Percentiles rank a stretch among this genome's conserved stretches.
phyloP scores from a whole-genome alignment of 2,888 invertebrate species.

The Atethmia centrago region DNA sequence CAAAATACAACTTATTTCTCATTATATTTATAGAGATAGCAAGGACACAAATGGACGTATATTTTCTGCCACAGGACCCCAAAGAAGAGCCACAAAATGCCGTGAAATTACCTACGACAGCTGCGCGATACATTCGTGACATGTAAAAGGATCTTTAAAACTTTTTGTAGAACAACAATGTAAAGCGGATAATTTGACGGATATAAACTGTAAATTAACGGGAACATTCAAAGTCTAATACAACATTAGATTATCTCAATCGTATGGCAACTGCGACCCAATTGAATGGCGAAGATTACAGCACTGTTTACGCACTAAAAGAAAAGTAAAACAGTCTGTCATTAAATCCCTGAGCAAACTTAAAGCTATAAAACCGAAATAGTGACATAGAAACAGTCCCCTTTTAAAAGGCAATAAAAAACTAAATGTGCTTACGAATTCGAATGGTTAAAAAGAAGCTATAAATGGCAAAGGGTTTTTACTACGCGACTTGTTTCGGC shows the following conservation, averaged over 20 bases:
- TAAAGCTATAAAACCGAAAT: constrained; percentile 36
- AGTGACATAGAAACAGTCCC: constrained; percentile 36
- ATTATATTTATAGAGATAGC: constrained; percentile 2
- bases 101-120: constrained; percentile 77
- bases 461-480: constrained; percentile 38
- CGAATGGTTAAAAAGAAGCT: constrained; percentile 22
- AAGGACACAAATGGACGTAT: constrained; percentile 2
- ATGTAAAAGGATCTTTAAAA: constrained; percentile 59
- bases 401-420: constrained; percentile 39
- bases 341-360: constrained; percentile 39
- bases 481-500: constrained; percentile 7
- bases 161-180: constrained; percentile 61
- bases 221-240: constrained; percentile 17
- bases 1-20: constrained; percentile 6
- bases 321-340: constrained; percentile 23
- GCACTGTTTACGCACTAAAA: constrained; percentile 16
- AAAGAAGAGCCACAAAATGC: constrained; percentile 63
- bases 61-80: constrained; percentile 58
- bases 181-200: constrained; percentile 70
- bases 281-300: constrained; percentile 26
- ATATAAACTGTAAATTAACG: constrained; percentile 52
- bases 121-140: constrained; percentile 72
- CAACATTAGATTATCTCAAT: constrained; percentile 12
- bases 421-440: constrained; percentile 12
- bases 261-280: constrained; percentile 4